Percentiles rank a stretch among this genome's conserved stretches.
phyloP scores from a whole-genome alignment of 1,140 invertebrate genomes.

The Heliconius nattereri region DNA sequence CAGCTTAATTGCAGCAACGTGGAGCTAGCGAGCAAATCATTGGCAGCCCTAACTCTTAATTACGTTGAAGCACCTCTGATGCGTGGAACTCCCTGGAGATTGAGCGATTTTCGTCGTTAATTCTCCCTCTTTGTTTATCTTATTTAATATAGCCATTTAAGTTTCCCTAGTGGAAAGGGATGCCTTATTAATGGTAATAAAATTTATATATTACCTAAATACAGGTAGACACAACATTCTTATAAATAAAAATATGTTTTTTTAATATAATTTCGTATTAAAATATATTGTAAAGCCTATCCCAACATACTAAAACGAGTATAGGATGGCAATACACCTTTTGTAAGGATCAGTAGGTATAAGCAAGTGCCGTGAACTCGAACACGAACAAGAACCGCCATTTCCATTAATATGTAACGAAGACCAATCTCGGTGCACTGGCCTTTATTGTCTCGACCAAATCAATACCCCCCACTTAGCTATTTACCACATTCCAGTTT shows the following conservation, averaged over 20 bases:
- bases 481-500: slow-evolving; percentile 34
- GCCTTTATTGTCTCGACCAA: slow-evolving; percentile 55
- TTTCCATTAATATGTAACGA: slow-evolving; percentile 63
- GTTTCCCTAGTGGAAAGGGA: neutral
- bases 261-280: neutral
- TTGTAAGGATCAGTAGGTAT: slow-evolving; percentile 30
- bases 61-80: slow-evolving; percentile 59
- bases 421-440: slow-evolving; percentile 60
- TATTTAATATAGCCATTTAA: slow-evolving; percentile 18
- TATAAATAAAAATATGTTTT: neutral
- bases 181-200: neutral
- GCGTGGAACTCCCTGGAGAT: slow-evolving; percentile 34
- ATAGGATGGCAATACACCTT: slow-evolving; percentile 24
- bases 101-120: slow-evolving; percentile 27
- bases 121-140: slow-evolving; percentile 29
- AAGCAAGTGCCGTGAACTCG: slow-evolving; percentile 33
- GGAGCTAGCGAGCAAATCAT: slow-evolving; percentile 60
- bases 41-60: slow-evolving; percentile 56
- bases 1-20: slow-evolving; percentile 58
- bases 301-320: neutral
- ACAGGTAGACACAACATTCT: neutral
- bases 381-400: slow-evolving; percentile 46
- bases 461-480: slow-evolving; percentile 52
- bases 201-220: neutral
- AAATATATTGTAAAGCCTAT: neutral